Evolutionary conservation across 2,888 invertebrate species (phyloP), one percentile per base, ranked within the genome.

Genomic region (Athalia cordata): DNA sequence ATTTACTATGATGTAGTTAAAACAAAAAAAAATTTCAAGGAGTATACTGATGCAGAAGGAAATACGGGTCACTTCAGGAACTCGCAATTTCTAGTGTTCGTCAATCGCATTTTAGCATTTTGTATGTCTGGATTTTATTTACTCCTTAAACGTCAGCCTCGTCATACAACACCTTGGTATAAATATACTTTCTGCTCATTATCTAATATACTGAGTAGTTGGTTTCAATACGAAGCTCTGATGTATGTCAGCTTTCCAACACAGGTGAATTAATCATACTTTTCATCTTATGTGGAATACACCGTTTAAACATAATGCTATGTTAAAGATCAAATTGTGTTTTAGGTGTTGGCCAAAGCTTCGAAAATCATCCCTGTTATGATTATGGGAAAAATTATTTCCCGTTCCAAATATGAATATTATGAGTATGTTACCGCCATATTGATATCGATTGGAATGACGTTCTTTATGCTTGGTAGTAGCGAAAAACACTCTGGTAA

Each of bases 201-300:
- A 86, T 98, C 98, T 13, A 99, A 99, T 90, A 97, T 99, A 82
- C 94, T 99, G 93, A 98, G 98, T 89, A 98, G 98, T 68, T 99
- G 99, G 99, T 99, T 98, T 91, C 99, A 99, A 91, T 99, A 99
- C 89, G 99, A 99, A 91, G 99, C 99, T 43, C 92, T 99, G 66
- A 99, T 99, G 90, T 99, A 96, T 90, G 98, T 99, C 86, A 98
- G 96, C 87, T 99, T 99, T 90, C 99, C 99, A 2, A 98, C 98
- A 68, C 99, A 99, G 93, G 97, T 96, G 83, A 85, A 72, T 29
- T 29, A 29, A 29, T 72, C 66, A 57, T 5, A 61, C 50, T 68
- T 76, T 61, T 76, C 47, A 79, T 55, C 5, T 70, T 15, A 49
- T 66, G 15, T 43, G 61, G 45, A 47, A 15, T 8, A 11, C 59